Percentiles rank a stretch among this genome's conserved stretches.
phyloP scores from a whole-genome alignment of 2,888 invertebrate genomes.

The Drosophila rubida region DNA sequence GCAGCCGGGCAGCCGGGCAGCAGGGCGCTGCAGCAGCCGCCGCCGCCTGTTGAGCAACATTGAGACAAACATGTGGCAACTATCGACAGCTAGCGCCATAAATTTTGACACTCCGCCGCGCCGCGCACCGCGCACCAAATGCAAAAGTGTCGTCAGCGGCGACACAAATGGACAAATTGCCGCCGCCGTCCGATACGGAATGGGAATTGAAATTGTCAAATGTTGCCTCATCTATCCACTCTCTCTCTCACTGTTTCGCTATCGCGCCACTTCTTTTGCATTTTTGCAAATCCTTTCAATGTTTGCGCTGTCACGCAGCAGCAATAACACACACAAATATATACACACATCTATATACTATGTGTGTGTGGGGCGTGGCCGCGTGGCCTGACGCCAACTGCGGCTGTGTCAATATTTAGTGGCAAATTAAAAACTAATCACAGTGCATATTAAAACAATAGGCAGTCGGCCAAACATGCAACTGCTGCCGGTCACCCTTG shows the following conservation, averaged over 20 bases:
- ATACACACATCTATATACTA: conserved; percentile 4
- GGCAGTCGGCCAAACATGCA: conserved; percentile 37
- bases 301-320: conserved; percentile 84
- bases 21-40: conserved; percentile 53
- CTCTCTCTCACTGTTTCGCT: neutral
- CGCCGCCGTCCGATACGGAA: neutral
- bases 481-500: conserved; percentile 13
- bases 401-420: conserved; percentile 77
- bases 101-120: conserved; percentile 75
- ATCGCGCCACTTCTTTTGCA: conserved; percentile 49
- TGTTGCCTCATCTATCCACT: neutral
- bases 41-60: conserved; percentile 70
- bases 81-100: conserved; percentile 81
- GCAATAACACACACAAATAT: conserved; percentile 60
- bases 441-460: conserved; percentile 66
- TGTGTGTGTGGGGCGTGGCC: conserved; percentile 7
- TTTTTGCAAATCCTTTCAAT: conserved; percentile 83
- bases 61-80: conserved; percentile 66
- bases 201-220: conserved; percentile 53
- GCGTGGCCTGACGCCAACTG: conserved; percentile 22
- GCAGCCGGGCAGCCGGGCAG: conserved; percentile 59
- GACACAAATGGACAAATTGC: conserved; percentile 75
- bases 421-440: conserved; percentile 82
- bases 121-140: conserved; percentile 59
- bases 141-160: conserved; percentile 73